Base-by-base conservation (phyloP, 1,140 invertebrate genomes). In the Choristoneura fumiferana region DNA sequence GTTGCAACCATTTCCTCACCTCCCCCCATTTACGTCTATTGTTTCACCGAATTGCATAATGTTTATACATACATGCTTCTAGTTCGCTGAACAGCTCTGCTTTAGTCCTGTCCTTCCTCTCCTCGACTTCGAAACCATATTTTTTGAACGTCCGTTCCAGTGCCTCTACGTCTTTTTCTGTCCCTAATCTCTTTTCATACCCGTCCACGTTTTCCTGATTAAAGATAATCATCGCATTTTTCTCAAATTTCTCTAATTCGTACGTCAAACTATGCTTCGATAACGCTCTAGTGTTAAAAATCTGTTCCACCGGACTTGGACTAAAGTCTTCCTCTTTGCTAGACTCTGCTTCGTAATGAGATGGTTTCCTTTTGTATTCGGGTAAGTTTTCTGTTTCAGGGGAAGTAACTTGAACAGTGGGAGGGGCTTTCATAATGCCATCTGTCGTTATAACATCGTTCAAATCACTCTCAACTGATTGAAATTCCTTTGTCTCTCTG, bases 191-290 rank as follows among this genome's bases (percentile, higher is more conserved):
- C 0, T 70, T 69, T 12, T 69, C 57, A 40, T 72, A 73, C 4
- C 78, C 80, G 4, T 68, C 60, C 9, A 87, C 63, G 9, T 77
- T 71, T 35, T 71, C 65, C 40, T 86, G 83, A 62, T 87, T 86
- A 39, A 87, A 84, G 35, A 86, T 83, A 8, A 85, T 67, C 14
- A 87, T 49, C 22, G 60, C 73, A 45, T 86, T 80, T 56, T 81
- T 82, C 15, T 76, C 62, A 64, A 84, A 87, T 29, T 71, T 82
- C 58, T 87, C 81, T 15, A 87, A 60, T 71, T 81, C 73, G 54
- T 87, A 87, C 1, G 84, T 86, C 1, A 22, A 43, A 2, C 73
- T 76, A 12, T 75, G 29, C 58, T 76, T 82, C 5, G 62, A 52
- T 56, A 87, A 67, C 1, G 81, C 78, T 65, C 63, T 76, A 5